Percentiles rank a stretch among this genome's conserved stretches.
These are phyloP conservation scores for Sinella curviseta DNA, from an alignment of 1,140 invertebrate genomes.

Conservation along the genomic window DNA sequence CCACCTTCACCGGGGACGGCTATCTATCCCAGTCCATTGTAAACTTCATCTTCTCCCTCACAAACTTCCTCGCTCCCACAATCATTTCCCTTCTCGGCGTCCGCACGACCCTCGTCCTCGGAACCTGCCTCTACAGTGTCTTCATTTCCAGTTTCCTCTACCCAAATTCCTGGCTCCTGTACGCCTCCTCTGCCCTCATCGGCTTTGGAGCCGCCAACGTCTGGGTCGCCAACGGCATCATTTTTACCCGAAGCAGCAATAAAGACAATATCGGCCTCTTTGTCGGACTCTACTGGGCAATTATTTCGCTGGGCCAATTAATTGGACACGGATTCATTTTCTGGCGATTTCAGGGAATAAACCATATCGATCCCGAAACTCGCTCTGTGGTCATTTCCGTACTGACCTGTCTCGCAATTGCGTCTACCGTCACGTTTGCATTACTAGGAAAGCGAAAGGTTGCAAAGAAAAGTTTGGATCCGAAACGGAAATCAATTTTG, in stretches of 20 bases:
- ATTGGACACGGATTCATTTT: conserved; percentile 92
- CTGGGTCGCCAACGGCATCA: conserved; percentile 79
- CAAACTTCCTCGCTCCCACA: conserved; percentile 90
- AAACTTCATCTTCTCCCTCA: conserved; percentile 58
- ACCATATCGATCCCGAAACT: conserved; percentile 64
- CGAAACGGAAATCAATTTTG: not conserved
- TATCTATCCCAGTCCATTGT: not conserved
- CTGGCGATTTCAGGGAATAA: conserved; percentile 79
- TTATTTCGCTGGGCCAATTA: conserved; percentile 85
- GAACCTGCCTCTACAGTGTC: conserved; percentile 69
- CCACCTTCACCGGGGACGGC: not conserved
- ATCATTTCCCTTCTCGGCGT: conserved; percentile 79
- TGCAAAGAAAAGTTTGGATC: too few species aligned
- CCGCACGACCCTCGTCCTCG: conserved; percentile 78
- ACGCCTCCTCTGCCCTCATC: conserved; percentile 77
- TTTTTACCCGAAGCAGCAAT: conserved; percentile 86
- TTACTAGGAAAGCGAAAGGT: conserved; percentile 65
- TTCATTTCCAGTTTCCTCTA: conserved; percentile 81
- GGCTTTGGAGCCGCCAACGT: conserved; percentile 83
- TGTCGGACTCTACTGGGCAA: conserved; percentile 92
- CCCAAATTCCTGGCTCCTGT: conserved; percentile 79
- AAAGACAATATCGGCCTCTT: conserved; percentile 84
- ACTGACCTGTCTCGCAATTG: conserved; percentile 64
- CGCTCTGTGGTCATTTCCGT: conserved; percentile 73
- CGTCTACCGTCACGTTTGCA: conserved; percentile 72